Evolutionary conservation across 2,113 vertebrate species (phyloP).

Genomic region (Strigops habroptila): DNA sequence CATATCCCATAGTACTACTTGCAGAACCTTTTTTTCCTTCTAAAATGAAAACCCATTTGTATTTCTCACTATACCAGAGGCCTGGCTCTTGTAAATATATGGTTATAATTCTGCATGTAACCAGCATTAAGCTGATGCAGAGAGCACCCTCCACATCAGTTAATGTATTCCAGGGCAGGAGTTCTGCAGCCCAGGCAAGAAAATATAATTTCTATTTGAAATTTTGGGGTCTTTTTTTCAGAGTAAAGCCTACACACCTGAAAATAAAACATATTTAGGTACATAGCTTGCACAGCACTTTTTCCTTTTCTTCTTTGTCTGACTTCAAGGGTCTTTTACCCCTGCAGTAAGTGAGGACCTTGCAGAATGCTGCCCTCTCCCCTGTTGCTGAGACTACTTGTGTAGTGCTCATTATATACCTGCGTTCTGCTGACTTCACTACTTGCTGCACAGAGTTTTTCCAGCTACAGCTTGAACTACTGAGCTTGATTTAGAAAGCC

Average conservation of each 20-base stretch:
- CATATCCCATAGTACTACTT: neutral
- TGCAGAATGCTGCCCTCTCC: neutral
- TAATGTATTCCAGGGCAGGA: neutral
- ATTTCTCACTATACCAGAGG: neutral
- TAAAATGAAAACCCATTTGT: neutral
- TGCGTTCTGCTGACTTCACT: neutral
- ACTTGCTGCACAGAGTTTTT: neutral
- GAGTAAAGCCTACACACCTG: neutral
- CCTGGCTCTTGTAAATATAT: neutral
- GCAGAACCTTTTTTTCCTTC: neutral
- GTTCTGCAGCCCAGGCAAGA: neutral
- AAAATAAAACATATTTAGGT: neutral
- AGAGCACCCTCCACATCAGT: neutral
- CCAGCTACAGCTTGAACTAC: neutral
- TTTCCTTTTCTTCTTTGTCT: neutral
- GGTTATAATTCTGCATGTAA: fast-evolving
- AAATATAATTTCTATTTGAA: neutral
- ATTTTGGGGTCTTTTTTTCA: neutral
- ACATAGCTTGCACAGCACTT: neutral
- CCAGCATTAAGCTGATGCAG: neutral
- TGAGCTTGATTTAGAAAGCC: neutral
- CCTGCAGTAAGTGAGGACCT: neutral
- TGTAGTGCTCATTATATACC: neutral
- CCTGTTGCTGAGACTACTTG: neutral
- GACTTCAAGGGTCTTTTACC: neutral